Evolutionary conservation across 2,888 invertebrate genomes (phyloP).

Genomic region (Drosophila conformis): DNA sequence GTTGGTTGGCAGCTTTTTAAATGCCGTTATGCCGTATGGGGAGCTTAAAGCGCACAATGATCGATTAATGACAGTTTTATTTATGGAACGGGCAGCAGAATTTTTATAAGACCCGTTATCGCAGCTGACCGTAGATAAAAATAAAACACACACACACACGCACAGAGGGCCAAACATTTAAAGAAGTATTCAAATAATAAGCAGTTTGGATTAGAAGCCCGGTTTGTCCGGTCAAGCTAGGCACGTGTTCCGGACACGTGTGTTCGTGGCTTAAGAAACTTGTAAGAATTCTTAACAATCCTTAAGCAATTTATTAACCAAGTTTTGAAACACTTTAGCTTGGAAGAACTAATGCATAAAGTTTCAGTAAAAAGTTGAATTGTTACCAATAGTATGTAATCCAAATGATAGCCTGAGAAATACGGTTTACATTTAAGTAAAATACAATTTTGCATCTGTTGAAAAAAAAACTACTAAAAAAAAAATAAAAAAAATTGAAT

Average conservation of each 20-base stretch:
- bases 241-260: constrained; percentile 19
- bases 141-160: background rate
- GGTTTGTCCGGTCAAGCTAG: background rate
- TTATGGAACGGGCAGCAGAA: constrained; percentile 20
- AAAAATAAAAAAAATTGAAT: background rate
- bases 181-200: constrained; percentile 15
- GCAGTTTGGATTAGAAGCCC: constrained; percentile 5
- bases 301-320: background rate
- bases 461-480: background rate
- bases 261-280: background rate
- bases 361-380: background rate
- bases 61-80: constrained; percentile 44
- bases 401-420: background rate
- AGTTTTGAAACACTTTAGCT: background rate
- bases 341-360: background rate
- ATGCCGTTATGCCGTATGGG: constrained; percentile 16
- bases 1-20: constrained; percentile 42
- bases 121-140: constrained; percentile 28
- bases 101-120: constrained; percentile 21
- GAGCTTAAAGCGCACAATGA: constrained; percentile 38
- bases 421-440: background rate
- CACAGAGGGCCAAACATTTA: constrained; percentile 13
- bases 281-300: background rate
- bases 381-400: background rate
- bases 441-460: background rate